Evolutionary conservation across 1,140 invertebrate genomes (phyloP).

Genomic region (Cephus cinctus): DNA sequence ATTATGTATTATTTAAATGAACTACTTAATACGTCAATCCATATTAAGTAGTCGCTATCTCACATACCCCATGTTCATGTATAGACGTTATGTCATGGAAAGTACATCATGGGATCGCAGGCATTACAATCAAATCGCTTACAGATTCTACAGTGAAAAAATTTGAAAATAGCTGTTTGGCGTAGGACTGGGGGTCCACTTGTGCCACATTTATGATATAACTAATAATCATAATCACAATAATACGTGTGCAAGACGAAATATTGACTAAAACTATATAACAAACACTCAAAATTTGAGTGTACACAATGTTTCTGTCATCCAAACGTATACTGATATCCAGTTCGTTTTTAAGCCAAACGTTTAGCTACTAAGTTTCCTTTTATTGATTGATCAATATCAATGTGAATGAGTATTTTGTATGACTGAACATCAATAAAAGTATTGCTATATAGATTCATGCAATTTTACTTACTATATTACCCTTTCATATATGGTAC

Average conservation of each 20-base stretch:
- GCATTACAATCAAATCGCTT: constrained; percentile 28
- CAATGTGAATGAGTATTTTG: constrained; percentile 37
- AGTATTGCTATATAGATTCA: constrained; percentile 29
- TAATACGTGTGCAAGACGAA: constrained; percentile 49
- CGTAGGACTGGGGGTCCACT: constrained; percentile 34
- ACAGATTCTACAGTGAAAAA: too few relatives aligned
- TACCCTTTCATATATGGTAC: too few relatives aligned
- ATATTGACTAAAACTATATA: constrained; percentile 24
- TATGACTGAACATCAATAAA: constrained; percentile 47
- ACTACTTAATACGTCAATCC: too few relatives aligned
- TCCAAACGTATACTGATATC: constrained; percentile 41
- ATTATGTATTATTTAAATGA: too few relatives aligned
- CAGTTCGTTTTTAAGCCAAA: constrained; percentile 27
- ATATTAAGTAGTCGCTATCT: too few relatives aligned
- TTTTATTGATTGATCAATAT: constrained; percentile 32
- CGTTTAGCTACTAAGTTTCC: constrained; percentile 27
- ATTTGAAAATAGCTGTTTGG: constrained; percentile 20
- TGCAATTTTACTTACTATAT: constrained; percentile 5
- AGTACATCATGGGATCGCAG: constrained; percentile 38
- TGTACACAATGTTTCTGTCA: constrained; percentile 41
- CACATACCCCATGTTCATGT: too few relatives aligned
- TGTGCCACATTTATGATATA: constrained; percentile 30
- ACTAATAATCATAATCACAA: neutral
- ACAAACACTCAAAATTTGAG: too few relatives aligned
- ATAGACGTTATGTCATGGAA: too few relatives aligned